Base-by-base conservation (phyloP, 2,113 vertebrate genomes). In the Peucedramus taeniatus region DNA sequence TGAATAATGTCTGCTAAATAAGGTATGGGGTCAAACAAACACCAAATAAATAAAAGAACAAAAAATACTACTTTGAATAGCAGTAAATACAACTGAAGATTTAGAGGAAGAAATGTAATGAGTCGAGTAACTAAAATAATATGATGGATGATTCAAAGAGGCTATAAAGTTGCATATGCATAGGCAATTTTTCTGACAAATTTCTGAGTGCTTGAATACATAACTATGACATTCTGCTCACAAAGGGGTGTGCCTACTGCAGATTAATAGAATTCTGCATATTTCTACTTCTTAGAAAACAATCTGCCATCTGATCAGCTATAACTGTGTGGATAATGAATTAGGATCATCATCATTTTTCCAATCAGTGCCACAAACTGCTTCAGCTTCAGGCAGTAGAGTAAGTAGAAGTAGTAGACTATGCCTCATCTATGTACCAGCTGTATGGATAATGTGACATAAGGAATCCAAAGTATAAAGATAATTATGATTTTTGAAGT, bases 181-280 rank as follows among this genome's bases (percentile, higher is more conserved):
- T 80, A 56, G 66, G 53, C 22, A 79, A 6, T 77, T 80, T 93
- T 96, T 94, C 70, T 93, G 82, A 92, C 31, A 69, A 90, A 85
- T 17, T 82, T 93, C 40, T 61, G 63, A 50, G 45, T 54, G 57
- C 63, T 83, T 83, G 54, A 92, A 72, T 83, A 61, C 1, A 8
- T 82, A 94, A 76, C 44, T 31, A 30, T 79, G 54, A 56, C 26
- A 57, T 87, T 85, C 49, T 71, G n/a, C 57, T 90, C 49, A 60
- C 13, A 88, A 72, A 91, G 30, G 28, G 49, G 31, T 72, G 37
- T 90, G 17, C 5, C 0, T 68, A 56, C 45, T 76, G 76, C 20
- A 72, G n/a, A 85, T 76, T 61, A 88, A 96, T 93, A 92, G 66
- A 85, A 65, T 69, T 82, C 26, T 86, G 22, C 53, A 33, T 85